These are phyloP conservation scores for Choloepus hoffmanni DNA, from an alignment of 2,113 vertebrate species.

Conservation along the genomic window DNA sequence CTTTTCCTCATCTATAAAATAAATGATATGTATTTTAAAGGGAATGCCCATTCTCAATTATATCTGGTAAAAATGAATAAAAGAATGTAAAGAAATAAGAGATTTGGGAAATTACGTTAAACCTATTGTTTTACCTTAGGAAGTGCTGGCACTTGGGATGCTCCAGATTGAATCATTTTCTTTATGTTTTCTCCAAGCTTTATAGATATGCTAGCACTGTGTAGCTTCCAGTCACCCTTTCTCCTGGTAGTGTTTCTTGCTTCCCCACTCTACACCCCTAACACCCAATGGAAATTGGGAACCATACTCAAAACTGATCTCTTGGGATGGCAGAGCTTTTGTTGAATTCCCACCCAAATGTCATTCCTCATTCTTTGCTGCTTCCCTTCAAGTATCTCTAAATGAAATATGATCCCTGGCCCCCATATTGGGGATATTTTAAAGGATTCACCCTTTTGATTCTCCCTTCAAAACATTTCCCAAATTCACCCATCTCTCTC, in stretches of 20 bases:
- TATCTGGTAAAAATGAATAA: background rate
- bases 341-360: background rate
- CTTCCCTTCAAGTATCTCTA: background rate
- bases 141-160: background rate
- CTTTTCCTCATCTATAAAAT: background rate
- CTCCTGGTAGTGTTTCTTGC: background rate
- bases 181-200: background rate
- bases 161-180: background rate
- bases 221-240: background rate
- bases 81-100: background rate
- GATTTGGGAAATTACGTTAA: background rate
- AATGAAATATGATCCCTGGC: background rate
- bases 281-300: fast-evolving
- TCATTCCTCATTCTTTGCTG: background rate
- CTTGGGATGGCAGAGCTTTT: background rate
- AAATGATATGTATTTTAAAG: background rate
- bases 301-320: background rate
- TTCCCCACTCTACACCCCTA: background rate
- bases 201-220: background rate
- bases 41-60: background rate
- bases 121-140: background rate
- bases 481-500: background rate
- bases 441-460: background rate
- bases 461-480: background rate
- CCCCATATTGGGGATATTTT: background rate